Percentiles rank a stretch among this genome's conserved stretches.
phyloP scores from a whole-genome alignment of 2,113 vertebrate species.

The Syrrhaptes paradoxus region DNA sequence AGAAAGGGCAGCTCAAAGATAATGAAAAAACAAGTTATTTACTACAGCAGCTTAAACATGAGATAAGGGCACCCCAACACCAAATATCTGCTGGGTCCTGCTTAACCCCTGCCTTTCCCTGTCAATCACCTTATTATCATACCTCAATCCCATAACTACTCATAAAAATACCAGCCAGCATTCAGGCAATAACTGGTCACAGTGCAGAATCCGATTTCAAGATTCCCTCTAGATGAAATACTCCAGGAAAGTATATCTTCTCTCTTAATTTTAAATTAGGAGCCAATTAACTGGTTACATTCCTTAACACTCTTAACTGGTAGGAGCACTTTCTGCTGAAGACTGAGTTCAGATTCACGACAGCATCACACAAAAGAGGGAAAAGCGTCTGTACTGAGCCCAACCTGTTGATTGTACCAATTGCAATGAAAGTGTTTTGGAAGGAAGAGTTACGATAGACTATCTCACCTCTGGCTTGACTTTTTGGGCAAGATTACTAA shows the following conservation, averaged over 20 bases:
- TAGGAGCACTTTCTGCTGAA: background rate
- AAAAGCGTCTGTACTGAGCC: background rate
- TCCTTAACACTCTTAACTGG: background rate
- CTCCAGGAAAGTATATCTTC: background rate
- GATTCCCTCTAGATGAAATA: background rate
- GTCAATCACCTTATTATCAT: background rate
- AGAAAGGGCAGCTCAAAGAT: constrained; percentile 60
- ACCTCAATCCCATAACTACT: background rate
- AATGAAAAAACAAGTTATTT: constrained; percentile 55
- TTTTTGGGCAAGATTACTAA: background rate
- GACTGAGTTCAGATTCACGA: background rate
- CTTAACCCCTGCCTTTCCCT: background rate
- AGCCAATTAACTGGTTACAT: background rate
- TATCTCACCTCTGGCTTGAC: background rate
- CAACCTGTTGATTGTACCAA: background rate
- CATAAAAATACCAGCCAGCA: background rate
- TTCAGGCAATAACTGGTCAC: background rate
- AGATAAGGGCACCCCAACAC: constrained; percentile 8
- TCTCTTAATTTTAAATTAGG: background rate
- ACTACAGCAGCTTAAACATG: constrained; percentile 28
- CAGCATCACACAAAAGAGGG: background rate
- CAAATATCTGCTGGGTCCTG: background rate
- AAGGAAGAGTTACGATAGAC: background rate
- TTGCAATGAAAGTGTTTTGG: background rate
- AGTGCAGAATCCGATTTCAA: background rate